Evolutionary conservation across 1,140 invertebrate genomes (phyloP).

Genomic region (Tetragonula clypearis): DNA sequence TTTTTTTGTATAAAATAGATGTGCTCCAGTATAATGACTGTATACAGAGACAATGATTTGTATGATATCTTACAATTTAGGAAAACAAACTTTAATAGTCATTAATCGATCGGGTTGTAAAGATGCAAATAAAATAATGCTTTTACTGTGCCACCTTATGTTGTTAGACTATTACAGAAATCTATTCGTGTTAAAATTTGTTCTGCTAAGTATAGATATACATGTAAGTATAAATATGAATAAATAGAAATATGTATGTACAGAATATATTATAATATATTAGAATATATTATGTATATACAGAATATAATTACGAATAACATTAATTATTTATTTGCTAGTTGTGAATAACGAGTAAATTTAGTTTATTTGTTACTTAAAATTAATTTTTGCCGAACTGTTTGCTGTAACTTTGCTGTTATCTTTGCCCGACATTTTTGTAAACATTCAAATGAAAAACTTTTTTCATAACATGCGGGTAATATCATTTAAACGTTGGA

Average conservation of each 20-base stretch:
- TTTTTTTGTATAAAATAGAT: slow-evolving; percentile 15
- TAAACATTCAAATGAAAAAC: neutral
- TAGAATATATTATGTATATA: neutral
- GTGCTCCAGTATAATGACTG: slow-evolving; percentile 31
- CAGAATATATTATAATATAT: neutral
- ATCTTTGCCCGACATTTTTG: neutral
- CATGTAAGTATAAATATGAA: slow-evolving; percentile 48
- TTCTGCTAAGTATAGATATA: slow-evolving; percentile 68
- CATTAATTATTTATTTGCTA: neutral
- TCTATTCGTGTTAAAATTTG: slow-evolving; percentile 76
- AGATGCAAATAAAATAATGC: slow-evolving; percentile 55
- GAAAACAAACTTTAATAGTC: slow-evolving; percentile 30
- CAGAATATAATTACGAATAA: neutral
- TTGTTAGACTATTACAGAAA: slow-evolving; percentile 75
- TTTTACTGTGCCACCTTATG: slow-evolving; percentile 73
- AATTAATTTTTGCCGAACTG: neutral
- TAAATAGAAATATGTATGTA: slow-evolving; percentile 55
- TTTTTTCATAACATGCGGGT: neutral
- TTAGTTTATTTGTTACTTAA: neutral
- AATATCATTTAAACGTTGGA: neutral
- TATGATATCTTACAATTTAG: slow-evolving; percentile 35
- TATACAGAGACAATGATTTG: slow-evolving; percentile 27
- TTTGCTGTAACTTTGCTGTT: neutral
- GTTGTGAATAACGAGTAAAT: neutral
- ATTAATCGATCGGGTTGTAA: slow-evolving; percentile 9